Evolutionary conservation across 2,113 vertebrate species (phyloP).

Genomic region (Muntiacus muntjak): DNA sequence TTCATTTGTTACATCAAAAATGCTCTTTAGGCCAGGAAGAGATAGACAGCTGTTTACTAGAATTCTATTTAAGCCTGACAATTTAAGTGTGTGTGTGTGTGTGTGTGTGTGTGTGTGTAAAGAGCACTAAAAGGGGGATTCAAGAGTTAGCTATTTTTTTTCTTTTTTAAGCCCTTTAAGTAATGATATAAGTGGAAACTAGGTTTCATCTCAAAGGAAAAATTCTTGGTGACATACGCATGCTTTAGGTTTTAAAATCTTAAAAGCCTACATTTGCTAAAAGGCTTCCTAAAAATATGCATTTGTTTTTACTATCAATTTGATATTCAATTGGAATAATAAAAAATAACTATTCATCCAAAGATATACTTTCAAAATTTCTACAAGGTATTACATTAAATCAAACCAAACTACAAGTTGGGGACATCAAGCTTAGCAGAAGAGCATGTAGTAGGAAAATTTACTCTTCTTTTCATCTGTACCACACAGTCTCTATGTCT

Average conservation of each 20-base stretch:
- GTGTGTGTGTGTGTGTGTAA: not conserved
- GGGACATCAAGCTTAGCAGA: not conserved
- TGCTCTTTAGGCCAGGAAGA: not conserved
- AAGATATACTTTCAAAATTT: constrained; percentile 7
- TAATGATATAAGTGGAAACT: constrained; percentile 36
- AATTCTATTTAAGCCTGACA: constrained; percentile 12
- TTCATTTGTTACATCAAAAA: constrained; percentile 55
- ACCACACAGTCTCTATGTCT: not conserved
- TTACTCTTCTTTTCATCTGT: not conserved
- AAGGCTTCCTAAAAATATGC: not conserved
- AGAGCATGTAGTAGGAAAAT: not conserved
- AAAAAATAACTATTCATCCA: not conserved
- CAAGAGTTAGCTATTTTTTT: not conserved
- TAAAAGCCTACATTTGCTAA: constrained; percentile 9
- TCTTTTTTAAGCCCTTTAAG: not conserved
- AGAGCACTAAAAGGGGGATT: constrained; percentile 24
- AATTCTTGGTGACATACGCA: not conserved
- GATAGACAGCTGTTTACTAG: not conserved
- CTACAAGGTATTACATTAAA: not conserved
- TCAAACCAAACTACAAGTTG: not conserved
- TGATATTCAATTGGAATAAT: not conserved
- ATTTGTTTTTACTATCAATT: not conserved
- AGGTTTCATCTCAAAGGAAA: constrained; percentile 10
- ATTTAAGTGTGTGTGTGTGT: not conserved
- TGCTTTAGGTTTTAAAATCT: not conserved